Evolutionary conservation across 2,888 invertebrate species (phyloP), one percentile per base, ranked within the genome.

Genomic region (Agrotis puta): DNA sequence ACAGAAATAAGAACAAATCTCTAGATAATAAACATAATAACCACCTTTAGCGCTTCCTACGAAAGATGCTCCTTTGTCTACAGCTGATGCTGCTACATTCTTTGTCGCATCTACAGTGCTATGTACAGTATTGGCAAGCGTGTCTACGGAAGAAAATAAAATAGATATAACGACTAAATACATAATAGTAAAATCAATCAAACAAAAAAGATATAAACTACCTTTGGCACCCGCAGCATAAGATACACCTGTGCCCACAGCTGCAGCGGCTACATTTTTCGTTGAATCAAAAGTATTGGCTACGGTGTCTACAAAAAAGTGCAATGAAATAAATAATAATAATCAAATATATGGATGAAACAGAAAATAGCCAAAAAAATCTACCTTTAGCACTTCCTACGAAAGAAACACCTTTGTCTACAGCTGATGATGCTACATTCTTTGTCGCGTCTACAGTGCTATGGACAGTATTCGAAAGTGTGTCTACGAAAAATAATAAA

Each of bases 361-460:
- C 6, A 18, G 2, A 68, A 24, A 57, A 43, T 22, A 24, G 1
- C 2, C 9, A 65, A 33, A 66, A 56, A 64, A 51, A 43, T 33
- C 18, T 90, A 93, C 91, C 92, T 92, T 91, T 91, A 64, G 90
- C 89, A 53, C 85, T 85, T 75, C 87, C 90, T 74, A 91, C 84
- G 39, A 91, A 82, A 39, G 88, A 78, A 20, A 88, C 79, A 22
- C 91, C 88, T 79, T 90, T 93, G 43, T 92, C 92, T 69, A 88
- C 87, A 3, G 90, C 92, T 3, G 90, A 86, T 3, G 91, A 84
- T 14, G 91, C 88, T n/a, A 89, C 88, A 78, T 88, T 91, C 83
- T 92, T 94, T 24, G 93, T 92, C 4, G 87, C 87, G 63, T 93
- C 93, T 87, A 93, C 89, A 24, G 93, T 91, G 59, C 87, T 85